Evolutionary conservation across 2,113 vertebrate genomes (phyloP).

Genomic region (Balaenoptera acutorostrata): DNA sequence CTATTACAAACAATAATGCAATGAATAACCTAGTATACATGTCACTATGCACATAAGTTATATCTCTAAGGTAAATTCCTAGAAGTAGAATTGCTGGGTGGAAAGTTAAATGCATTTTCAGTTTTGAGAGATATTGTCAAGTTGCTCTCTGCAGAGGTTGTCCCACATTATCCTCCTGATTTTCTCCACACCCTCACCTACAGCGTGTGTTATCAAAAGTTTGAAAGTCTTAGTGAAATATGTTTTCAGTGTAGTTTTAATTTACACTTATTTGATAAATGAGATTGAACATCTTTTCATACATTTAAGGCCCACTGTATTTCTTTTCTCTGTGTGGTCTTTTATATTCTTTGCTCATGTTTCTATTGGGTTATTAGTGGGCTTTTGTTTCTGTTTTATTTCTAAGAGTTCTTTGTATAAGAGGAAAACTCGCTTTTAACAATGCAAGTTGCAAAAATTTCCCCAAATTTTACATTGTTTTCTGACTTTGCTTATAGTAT

Average conservation of each 20-base stretch:
- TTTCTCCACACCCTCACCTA: not conserved
- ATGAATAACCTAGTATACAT: not conserved
- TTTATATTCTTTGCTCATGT: not conserved
- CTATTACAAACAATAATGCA: not conserved
- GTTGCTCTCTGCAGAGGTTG: not conserved
- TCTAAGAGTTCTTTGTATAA: not conserved
- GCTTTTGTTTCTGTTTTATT: not conserved
- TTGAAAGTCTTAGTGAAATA: not conserved
- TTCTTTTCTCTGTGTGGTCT: not conserved
- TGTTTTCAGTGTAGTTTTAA: not conserved
- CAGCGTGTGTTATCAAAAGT: not conserved
- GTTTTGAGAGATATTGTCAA: not conserved
- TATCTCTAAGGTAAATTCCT: not conserved
- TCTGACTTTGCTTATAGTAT: conserved; percentile 19
- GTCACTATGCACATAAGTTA: not conserved
- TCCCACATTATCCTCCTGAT: not conserved
- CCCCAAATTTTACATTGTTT: not conserved
- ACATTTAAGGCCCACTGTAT: not conserved
- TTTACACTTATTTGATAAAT: not conserved
- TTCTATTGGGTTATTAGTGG: not conserved
- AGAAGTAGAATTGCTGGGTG: not conserved
- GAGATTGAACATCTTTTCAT: not conserved
- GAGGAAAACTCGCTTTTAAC: not conserved
- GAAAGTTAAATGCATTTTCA: not conserved
- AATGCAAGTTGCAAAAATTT: conserved; percentile 10